Evolutionary conservation across 2,113 vertebrate genomes (phyloP).

Genomic region (Ceuthmochares aereus): DNA sequence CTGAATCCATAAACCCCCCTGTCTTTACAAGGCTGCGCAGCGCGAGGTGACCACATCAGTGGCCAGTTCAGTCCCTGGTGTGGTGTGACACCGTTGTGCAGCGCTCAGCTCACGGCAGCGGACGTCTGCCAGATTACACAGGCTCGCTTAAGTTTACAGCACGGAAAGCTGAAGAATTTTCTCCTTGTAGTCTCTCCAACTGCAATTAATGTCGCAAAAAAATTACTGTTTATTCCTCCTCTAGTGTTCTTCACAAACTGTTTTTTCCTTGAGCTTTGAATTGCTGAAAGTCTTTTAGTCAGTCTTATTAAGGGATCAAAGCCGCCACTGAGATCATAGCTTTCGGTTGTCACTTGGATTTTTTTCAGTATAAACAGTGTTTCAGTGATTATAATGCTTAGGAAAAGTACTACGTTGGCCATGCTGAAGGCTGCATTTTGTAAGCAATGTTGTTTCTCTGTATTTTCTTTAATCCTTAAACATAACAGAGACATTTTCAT

Average conservation of each 20-base stretch:
- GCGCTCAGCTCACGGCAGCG: background rate
- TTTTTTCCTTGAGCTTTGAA: background rate
- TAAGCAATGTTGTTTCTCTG: background rate
- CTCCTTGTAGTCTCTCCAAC: background rate
- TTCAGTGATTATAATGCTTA: background rate
- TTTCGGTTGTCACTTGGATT: background rate
- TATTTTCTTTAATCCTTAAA: background rate
- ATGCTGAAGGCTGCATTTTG: background rate
- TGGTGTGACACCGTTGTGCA: accelerated
- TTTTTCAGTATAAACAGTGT: background rate
- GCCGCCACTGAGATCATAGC: background rate
- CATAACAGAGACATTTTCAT: background rate
- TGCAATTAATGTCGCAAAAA: background rate
- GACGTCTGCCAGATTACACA: background rate
- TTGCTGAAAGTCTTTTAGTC: background rate
- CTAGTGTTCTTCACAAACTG: background rate
- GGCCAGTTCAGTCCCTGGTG: background rate
- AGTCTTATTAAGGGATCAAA: background rate
- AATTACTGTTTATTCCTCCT: background rate
- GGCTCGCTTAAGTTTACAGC: background rate
- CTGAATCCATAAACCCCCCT: accelerated
- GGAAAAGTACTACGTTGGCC: background rate
- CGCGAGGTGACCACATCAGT: accelerated
- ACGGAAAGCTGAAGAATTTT: background rate
- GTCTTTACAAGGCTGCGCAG: accelerated